Conservation (phyloP, 2,113 vertebrate genomes). For the Rhodinocichla rosea region DNA sequence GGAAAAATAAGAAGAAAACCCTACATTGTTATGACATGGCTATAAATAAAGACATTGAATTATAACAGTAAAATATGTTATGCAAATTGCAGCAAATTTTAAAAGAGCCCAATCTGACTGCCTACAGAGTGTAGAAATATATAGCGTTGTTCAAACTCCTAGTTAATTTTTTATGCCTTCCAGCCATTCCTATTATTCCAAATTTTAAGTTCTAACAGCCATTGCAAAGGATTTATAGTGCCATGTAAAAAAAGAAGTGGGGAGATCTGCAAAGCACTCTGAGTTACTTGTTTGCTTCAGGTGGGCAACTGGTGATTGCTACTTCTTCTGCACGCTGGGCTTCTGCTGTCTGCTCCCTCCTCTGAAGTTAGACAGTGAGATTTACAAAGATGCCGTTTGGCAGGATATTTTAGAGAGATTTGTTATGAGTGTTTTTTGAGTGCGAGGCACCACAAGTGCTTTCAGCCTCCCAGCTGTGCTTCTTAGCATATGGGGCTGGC, state of each 20-base stretch:
- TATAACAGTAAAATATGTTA: conserved; percentile 60
- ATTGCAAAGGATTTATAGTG: conserved; percentile 27
- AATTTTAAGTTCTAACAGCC: conserved; percentile 3
- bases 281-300: conserved; percentile 21
- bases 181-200: conserved; percentile 26
- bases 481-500: conserved; percentile 21
- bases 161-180: not conserved
- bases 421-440: conserved; percentile 59
- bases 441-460: conserved; percentile 29
- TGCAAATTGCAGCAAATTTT: conserved; percentile 70
- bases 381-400: conserved; percentile 49
- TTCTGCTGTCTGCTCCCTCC: conserved; percentile 13
- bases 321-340: not conserved
- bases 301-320: not conserved
- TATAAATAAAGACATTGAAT: conserved; percentile 65
- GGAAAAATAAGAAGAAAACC: conserved; percentile 38
- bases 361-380: not conserved
- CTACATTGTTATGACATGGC: conserved; percentile 59
- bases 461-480: conserved; percentile 61
- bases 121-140: conserved; percentile 47
- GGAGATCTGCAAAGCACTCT: not conserved
- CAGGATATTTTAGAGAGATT: conserved; percentile 68
- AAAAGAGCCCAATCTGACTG: conserved; percentile 55
- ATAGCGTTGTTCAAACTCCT: not conserved
- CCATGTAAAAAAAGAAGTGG: not conserved